Base-by-base conservation (phyloP, 2,888 invertebrate genomes). In the Busseola fusca region DNA sequence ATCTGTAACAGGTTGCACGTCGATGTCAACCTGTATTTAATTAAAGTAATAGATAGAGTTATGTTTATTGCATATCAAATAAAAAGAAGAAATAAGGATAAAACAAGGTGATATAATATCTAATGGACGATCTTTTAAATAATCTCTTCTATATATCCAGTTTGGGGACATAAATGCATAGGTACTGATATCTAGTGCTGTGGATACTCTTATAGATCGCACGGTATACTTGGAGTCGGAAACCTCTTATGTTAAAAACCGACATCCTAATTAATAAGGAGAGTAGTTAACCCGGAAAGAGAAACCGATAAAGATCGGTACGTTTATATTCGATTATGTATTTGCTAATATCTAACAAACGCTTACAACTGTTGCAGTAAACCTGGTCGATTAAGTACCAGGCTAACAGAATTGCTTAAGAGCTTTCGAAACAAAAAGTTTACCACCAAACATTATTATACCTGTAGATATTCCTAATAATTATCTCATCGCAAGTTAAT, bases 401-500 rank as follows among this genome's bases (percentile, higher is more conserved):
- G 73, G 78, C 12, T 12, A 63, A 52, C 74, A 84, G 54, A 72
- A 74, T 40, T 42, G 12, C 21, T 30, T 25, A 71, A 75, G 78
- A 75, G 70, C 68, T 75, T 68, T 63, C 16, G 5, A 75, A 78
- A 64, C 16, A 74, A 83, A 64, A 64, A 68, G 16, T 66, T 34
- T 52, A 75, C 60, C 69, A 78, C 72, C n/a, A 34, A 34, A 34
- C 34, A 5, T 34, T 34, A 34, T 34, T 6, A 77, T 82, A 69
- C 69, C 73, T 74, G 72, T 68, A 80, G 72, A 75, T 76, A 84
- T 69, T 83, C 76, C 81, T 79, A 81, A 83, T 84, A n/a, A n/a
- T n/a, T n/a, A 84, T 81, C 81, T 76, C 84, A 74, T 82, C 74
- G 86, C 84, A 83, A 84, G 82, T 83, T 81, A 64, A 74, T 83